Conservation (phyloP, 2,113 vertebrate species). For the Terrapene triunguis region DNA sequence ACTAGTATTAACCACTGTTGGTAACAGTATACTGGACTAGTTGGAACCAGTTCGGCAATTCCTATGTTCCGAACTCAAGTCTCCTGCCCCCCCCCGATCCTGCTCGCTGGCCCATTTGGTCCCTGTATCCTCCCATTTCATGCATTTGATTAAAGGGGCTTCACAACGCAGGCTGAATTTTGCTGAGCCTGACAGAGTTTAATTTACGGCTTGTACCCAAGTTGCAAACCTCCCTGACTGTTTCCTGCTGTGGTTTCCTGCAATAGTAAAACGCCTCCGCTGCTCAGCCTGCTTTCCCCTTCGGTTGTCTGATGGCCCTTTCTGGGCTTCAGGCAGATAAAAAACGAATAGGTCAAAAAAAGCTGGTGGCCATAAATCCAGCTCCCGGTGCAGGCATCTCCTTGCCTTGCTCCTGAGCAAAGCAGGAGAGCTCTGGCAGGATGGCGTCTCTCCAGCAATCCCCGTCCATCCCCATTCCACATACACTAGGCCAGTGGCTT, state of each 20-base stretch:
- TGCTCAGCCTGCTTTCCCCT: conserved; percentile 34
- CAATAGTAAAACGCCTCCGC: conserved; percentile 7
- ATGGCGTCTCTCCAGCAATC: fast-evolving
- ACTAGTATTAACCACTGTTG: background rate
- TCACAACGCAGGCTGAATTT: background rate
- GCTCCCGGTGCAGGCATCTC: fast-evolving
- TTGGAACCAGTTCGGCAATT: background rate
- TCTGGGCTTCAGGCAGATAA: background rate
- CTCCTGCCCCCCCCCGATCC: background rate
- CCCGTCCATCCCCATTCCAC: fast-evolving
- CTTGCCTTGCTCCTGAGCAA: background rate
- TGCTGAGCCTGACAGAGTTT: background rate
- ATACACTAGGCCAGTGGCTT: background rate
- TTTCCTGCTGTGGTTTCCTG: conserved; percentile 77
- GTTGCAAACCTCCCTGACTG: background rate
- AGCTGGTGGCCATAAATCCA: background rate
- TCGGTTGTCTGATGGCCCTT: conserved; percentile 43
- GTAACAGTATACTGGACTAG: background rate
- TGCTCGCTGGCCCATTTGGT: background rate
- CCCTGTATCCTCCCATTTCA: background rate
- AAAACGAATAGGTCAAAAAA: background rate
- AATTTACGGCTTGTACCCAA: background rate
- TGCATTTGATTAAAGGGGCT: conserved; percentile 9
- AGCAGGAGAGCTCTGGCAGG: fast-evolving
- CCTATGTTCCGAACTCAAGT: background rate